Percentiles rank a stretch among this genome's conserved stretches.
These are phyloP conservation scores for Latheticus oryzae DNA, from an alignment of 2,888 invertebrate species.

Conservation along the genomic window DNA sequence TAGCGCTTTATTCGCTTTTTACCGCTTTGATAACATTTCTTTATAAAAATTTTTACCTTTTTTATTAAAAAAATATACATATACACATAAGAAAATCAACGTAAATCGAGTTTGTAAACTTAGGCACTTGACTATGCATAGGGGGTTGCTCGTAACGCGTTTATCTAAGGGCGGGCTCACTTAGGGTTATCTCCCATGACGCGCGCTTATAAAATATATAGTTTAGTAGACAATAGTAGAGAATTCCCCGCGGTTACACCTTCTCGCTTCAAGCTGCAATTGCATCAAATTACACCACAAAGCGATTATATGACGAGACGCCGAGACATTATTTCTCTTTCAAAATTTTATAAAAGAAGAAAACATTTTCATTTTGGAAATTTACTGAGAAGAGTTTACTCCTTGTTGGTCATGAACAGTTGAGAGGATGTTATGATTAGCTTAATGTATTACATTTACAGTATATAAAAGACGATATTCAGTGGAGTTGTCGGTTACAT, in stretches of 20 bases:
- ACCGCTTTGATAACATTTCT: no score
- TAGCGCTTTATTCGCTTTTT: no score
- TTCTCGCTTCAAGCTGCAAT: conserved; percentile 19
- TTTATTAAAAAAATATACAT: conserved; percentile 42
- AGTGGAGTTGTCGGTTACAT: no score
- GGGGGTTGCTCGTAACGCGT: conserved; percentile 56
- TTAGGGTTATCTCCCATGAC: conserved; percentile 58
- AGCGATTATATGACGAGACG: conserved; percentile 6
- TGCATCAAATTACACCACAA: conserved; percentile 21
- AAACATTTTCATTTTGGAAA: no score
- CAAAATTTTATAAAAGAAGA: no score
- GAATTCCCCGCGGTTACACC: conserved; percentile 41
- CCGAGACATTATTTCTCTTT: conserved; percentile 12
- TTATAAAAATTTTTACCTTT: no score
- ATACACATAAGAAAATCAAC: conserved; percentile 49
- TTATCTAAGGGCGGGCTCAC: conserved; percentile 56
- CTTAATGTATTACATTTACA: no score
- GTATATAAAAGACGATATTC: no score
- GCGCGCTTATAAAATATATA: conserved; percentile 48
- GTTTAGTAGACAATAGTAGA: conserved; percentile 44
- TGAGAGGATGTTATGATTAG: no score
- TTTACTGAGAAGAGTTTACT: no score
- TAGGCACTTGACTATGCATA: conserved; percentile 55
- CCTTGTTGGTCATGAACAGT: no score
- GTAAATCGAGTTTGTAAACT: conserved; percentile 55